Evolutionary conservation across 2,113 vertebrate species (phyloP), one percentile per base, ranked within the genome.

Genomic region (Steatornis caripensis): DNA sequence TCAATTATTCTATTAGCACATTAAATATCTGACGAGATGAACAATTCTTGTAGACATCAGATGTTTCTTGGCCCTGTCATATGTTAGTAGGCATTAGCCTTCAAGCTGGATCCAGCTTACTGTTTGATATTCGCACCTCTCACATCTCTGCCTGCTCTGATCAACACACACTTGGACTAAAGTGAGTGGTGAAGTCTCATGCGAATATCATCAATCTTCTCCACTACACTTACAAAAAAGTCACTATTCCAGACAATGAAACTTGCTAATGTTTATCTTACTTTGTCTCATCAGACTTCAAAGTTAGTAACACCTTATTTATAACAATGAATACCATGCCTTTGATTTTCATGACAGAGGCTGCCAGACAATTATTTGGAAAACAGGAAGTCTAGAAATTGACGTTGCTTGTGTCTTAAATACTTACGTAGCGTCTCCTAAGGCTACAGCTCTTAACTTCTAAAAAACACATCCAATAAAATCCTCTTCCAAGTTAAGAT

Each of bases 11-110:
- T 83, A 21, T 36, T 60, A 84, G 23, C 18, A 70, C 17, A 72
- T 91, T 84, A 89, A 97, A 90, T 89, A 95, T 43, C 57, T 69
- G 41, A 86, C 8, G 6, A 91, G 36, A 79, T 66, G 37, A 96
- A 84, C 27, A 96, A 57, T 51, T 88, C 54, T 85, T 41, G 96
- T 8, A 55, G 48, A 46, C 65, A 91, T 11, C 26, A 84, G 30
- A 94, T 70, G 51, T 87, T 90, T 84, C 24, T 87, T 89, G 64
- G 39, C 6, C 22, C 61, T 79, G 15, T 79, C 61, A 68, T 84
- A 87, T 6, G 58, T 86, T 65, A 70, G 8, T 15, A 97, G 55
- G 89, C 43, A 37, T 57, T 58, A 88, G 53, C 29, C 71, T 65
- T 89, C 45, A 92, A 96, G 78, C 48, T 91, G 10, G 15, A 70